Base-by-base conservation (phyloP, 1,140 invertebrate genomes). In the Nephila pilipes region DNA sequence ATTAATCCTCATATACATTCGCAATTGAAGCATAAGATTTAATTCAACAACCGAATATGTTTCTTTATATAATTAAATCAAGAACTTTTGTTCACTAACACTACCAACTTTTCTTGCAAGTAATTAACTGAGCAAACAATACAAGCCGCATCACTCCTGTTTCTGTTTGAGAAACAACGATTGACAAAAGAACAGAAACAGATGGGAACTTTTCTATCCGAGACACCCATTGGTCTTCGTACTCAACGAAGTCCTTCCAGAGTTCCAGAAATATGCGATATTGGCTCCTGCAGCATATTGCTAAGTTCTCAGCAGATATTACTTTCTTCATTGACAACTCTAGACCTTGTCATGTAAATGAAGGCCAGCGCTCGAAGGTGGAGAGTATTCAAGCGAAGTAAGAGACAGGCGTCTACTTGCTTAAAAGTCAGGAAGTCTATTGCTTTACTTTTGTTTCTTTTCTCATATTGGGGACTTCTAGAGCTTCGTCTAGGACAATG, bases 261-360 rank as follows among this genome's bases (percentile, higher is more conserved):
- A 85, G 16, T 81, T 32, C 38, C 32, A 57, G 85, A 63, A 55
- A 87, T 60, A 32, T 38, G 32, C 63, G 29, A 87, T 63, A 87
- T 38, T 87, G 58, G 55, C 55, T 63, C 60, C 46, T 88, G 16
- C 60, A 69, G 16, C 60, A 69, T 69, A 25, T 54, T 14, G 29
- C 85, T 87, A 63, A n/a, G 57, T 65, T 87, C 58, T 32, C 58
- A 10, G 20, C 36, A 25, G 60, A 65, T 88, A 88, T 88, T 69
- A 88, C 60, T 69, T 88, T 88, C 60, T 46, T 75, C 85, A 88
- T 63, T 65, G 85, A 46, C 85, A 88, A 57, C 55, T 63, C 32
- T 20, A 87, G 25, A 87, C 85, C 85, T 87, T 87, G 85, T 87
- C 57, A 87, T 87, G 85, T 57, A 87, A 87, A 87, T 87, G 85